Conservation (phyloP, 2,113 vertebrate species). For the Stomatorhinus ivindoensis region DNA sequence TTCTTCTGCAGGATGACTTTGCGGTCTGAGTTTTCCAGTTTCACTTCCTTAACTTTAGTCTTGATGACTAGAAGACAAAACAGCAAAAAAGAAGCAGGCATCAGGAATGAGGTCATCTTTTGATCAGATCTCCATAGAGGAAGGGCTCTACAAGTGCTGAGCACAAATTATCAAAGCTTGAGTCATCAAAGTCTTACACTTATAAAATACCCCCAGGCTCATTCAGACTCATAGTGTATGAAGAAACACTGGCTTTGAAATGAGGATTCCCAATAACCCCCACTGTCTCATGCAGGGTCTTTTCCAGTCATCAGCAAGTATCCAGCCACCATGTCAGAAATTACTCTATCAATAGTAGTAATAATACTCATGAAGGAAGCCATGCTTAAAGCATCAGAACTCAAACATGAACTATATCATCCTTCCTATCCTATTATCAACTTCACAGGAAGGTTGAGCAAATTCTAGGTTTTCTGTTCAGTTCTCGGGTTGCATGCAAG, state of each 20-base stretch:
- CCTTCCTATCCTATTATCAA: neutral
- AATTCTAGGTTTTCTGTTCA: neutral
- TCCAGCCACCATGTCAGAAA: neutral
- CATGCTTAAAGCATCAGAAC: neutral
- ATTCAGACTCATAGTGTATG: neutral
- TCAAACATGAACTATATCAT: neutral
- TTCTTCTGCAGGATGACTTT: constrained; percentile 84
- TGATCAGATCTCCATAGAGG: neutral
- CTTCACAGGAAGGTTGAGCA: neutral
- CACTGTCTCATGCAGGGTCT: neutral
- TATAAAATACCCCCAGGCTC: neutral
- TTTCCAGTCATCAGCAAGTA: neutral
- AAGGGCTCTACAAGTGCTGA: neutral
- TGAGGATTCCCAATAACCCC: neutral
- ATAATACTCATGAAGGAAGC: neutral
- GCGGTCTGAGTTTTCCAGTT: constrained; percentile 78
- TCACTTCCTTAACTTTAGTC: constrained; percentile 91
- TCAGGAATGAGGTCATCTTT: neutral
- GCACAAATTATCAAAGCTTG: neutral
- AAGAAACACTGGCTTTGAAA: neutral
- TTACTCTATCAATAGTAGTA: neutral
- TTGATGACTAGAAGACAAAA: constrained; percentile 68
- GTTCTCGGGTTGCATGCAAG: neutral
- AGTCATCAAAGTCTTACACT: neutral
- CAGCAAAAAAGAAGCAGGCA: constrained; percentile 10